A percentile compares a stretch with the other conserved stretches of the same genome.
Evolutionary conservation across 2,797 vertebrate genomes (phyloP).

Genomic region (Psittacula echo): DNA sequence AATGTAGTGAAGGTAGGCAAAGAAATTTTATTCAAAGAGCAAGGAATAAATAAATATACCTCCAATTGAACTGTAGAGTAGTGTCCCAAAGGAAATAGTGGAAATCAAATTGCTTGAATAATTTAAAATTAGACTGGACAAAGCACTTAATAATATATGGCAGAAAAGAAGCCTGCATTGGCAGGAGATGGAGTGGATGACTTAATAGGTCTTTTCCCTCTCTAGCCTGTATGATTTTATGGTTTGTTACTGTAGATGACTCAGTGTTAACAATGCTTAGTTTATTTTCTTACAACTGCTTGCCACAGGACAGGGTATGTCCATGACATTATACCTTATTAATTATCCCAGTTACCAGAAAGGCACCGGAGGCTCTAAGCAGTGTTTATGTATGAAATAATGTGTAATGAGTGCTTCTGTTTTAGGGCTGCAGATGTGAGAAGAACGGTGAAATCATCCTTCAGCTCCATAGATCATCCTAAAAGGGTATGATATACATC

Average conservation of each 20-base stretch:
- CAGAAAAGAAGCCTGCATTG: constrained; percentile 38
- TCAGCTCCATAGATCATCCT: background rate
- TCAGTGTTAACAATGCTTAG: constrained; percentile 23
- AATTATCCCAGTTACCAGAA: background rate
- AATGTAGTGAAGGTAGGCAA: background rate
- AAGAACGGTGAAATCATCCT: background rate
- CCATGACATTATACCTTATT: background rate
- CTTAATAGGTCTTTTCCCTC: constrained; percentile 41
- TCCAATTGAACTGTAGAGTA: background rate
- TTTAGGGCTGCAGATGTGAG: background rate
- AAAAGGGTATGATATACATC: background rate
- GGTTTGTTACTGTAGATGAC: constrained; percentile 27
- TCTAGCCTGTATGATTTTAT: background rate
- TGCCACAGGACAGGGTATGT: background rate
- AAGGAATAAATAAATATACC: background rate
- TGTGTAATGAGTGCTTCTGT: background rate
- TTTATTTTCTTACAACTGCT: background rate
- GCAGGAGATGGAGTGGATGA: constrained; percentile 37
- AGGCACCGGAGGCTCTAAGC: background rate
- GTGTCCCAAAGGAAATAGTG: constrained; percentile 15
- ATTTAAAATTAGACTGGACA: constrained; percentile 53
- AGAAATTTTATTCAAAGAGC: background rate
- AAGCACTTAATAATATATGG: constrained; percentile 45
- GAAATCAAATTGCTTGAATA: constrained; percentile 48
- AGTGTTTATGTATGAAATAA: background rate